Conservation (phyloP, 1,140 invertebrate species). For the Eubasilissa regina region DNA sequence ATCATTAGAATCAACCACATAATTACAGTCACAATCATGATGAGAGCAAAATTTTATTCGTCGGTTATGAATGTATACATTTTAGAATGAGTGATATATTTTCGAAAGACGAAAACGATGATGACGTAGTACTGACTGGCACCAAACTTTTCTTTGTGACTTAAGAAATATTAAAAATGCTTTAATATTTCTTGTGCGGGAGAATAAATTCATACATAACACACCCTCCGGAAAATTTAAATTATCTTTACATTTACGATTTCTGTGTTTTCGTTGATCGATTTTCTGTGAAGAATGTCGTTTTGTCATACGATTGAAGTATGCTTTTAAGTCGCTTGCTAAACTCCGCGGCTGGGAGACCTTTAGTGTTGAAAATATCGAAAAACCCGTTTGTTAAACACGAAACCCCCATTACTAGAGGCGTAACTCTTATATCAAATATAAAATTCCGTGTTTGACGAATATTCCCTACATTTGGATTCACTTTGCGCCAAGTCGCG, state of each 20-base stretch:
- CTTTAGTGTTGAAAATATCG: slow-evolving; percentile 1
- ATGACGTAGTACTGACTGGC: too few relatives aligned
- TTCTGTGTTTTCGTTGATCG: too few relatives aligned
- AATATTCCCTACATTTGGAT: slow-evolving; percentile 12
- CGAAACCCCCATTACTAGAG: not conserved
- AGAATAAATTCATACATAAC: too few relatives aligned
- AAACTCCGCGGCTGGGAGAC: not conserved
- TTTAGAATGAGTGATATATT: not conserved
- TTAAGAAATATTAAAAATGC: too few relatives aligned
- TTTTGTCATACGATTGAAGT: slow-evolving; percentile 9
- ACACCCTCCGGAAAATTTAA: too few relatives aligned
- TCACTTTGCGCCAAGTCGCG: not conserved
- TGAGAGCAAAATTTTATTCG: too few relatives aligned
- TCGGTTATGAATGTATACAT: too few relatives aligned
- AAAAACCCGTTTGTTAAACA: slow-evolving; percentile 22
- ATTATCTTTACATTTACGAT: too few relatives aligned
- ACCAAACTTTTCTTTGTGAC: too few relatives aligned
- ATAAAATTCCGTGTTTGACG: not conserved
- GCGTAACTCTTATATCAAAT: slow-evolving; percentile 6
- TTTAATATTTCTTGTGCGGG: too few relatives aligned
- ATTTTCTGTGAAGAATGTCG: slow-evolving; percentile 16
- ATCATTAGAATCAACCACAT: too few relatives aligned
- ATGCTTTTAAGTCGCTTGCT: not conserved
- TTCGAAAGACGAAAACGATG: not conserved
- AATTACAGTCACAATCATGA: too few relatives aligned